A percentile compares a stretch with the other conserved stretches of the same genome.
Evolutionary conservation across 2,113 vertebrate genomes (phyloP).

Genomic region (Jacana jacana): DNA sequence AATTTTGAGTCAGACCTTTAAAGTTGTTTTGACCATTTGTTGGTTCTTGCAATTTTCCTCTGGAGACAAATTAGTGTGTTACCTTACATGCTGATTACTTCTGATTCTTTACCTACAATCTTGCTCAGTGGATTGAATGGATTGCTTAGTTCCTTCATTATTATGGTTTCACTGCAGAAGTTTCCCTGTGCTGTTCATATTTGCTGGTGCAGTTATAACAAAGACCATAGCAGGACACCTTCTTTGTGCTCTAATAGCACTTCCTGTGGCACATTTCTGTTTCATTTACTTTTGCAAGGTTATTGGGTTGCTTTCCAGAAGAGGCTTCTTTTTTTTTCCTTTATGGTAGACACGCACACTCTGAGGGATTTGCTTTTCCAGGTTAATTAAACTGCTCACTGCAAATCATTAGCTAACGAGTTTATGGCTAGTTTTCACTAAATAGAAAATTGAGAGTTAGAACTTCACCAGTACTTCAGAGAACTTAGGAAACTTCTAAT

Average conservation of each 20-base stretch:
- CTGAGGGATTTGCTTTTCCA: neutral
- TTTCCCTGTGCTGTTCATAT: neutral
- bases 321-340: neutral
- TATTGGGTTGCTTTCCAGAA: neutral
- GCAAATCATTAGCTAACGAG: constrained; percentile 14
- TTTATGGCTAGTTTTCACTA: neutral
- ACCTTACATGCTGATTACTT: neutral
- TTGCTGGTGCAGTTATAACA: neutral
- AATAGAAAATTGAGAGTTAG: neutral
- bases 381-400: neutral
- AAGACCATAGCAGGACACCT: neutral
- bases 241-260: neutral
- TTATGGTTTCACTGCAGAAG: neutral
- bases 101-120: neutral
- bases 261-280: neutral
- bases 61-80: neutral
- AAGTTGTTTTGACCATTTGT: neutral
- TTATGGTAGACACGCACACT: neutral
- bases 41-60: neutral
- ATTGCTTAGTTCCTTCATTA: neutral
- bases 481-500: constrained; percentile 5
- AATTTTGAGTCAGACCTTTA: neutral
- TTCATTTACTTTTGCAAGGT: neutral
- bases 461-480: neutral
- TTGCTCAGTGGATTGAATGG: neutral